These are phyloP conservation scores for Hirtodrosophila alboralis DNA, from an alignment of 2,888 invertebrate genomes.

Conservation along the genomic window DNA sequence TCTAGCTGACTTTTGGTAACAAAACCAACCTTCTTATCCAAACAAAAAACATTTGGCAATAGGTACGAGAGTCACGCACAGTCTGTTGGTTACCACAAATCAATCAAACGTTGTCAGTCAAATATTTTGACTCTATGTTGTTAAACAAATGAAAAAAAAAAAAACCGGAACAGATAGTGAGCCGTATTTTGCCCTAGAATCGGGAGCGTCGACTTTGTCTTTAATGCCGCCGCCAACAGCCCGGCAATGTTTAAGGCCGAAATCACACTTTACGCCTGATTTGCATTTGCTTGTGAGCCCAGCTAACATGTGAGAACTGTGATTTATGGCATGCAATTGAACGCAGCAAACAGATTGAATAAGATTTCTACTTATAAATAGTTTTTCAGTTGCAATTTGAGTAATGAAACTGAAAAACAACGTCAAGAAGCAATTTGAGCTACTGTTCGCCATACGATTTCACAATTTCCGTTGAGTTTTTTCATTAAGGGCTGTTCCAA, in stretches of 20 bases:
- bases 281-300: slow-evolving; percentile 69
- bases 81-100: slow-evolving; percentile 22
- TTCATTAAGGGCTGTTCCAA: slow-evolving; percentile 20
- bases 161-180: slow-evolving; percentile 54
- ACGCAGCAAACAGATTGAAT: background rate
- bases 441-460: slow-evolving; percentile 32
- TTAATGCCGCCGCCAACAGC: slow-evolving; percentile 33
- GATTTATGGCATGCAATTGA: slow-evolving; percentile 57
- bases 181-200: slow-evolving; percentile 44
- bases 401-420: background rate
- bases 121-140: slow-evolving; percentile 69
- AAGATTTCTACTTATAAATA: background rate
- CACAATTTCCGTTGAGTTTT: slow-evolving; percentile 4
- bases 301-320: slow-evolving; percentile 22
- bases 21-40: background rate
- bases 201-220: slow-evolving; percentile 40
- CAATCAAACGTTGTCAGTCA: slow-evolving; percentile 34
- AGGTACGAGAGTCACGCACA: slow-evolving; percentile 37
- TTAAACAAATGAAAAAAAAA: slow-evolving; percentile 42
- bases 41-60: background rate
- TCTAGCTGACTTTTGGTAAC: background rate
- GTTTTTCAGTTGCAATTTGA: slow-evolving; percentile 1
- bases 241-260: slow-evolving; percentile 48
- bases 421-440: slow-evolving; percentile 5
- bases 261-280: slow-evolving; percentile 76